A percentile compares a stretch with the other conserved stretches of the same genome.
These are phyloP conservation scores for Nomada goodeniana DNA, from an alignment of 2,888 invertebrate genomes.

Conservation along the genomic window DNA sequence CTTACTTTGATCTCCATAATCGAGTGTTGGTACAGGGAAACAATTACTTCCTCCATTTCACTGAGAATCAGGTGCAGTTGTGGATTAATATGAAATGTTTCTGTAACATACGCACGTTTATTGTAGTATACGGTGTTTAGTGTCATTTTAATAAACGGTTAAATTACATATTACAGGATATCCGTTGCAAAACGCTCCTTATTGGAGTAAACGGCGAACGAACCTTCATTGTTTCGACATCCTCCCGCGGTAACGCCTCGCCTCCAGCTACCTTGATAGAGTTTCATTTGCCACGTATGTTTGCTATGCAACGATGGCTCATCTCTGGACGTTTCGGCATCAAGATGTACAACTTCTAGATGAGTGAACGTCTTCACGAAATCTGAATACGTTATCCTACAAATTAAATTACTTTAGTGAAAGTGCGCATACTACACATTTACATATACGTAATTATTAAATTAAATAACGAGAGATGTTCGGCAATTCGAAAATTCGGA, in stretches of 20 bases:
- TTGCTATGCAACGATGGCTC: slow-evolving; percentile 92
- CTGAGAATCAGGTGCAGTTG: slow-evolving; percentile 92
- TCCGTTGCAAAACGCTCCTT: slow-evolving; percentile 38
- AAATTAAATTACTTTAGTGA: slow-evolving; percentile 54
- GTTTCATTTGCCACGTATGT: slow-evolving; percentile 94
- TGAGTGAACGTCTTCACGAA: slow-evolving; percentile 93
- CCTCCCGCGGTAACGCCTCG: slow-evolving; percentile 95
- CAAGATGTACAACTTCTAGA: slow-evolving; percentile 94
- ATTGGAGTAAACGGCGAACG: slow-evolving; percentile 33
- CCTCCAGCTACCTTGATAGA: slow-evolving; percentile 94
- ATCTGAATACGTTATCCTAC: slow-evolving; percentile 92
- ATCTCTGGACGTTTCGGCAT: slow-evolving; percentile 93
- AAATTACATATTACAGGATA: slow-evolving; percentile 22
- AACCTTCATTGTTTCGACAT: slow-evolving; percentile 93
- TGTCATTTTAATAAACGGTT: slow-evolving; percentile 7
- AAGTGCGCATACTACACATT: too few relatives aligned
- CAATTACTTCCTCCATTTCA: slow-evolving; percentile 93
- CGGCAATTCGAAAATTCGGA: too few relatives aligned
- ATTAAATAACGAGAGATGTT: too few relatives aligned
- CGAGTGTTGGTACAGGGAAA: slow-evolving; percentile 95
- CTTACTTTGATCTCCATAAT: slow-evolving; percentile 95
- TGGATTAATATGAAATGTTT: slow-evolving; percentile 97
- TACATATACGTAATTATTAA: too few relatives aligned
- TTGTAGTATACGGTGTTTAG: not conserved
- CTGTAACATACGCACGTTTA: slow-evolving; percentile 82